These are phyloP conservation scores for Gerris lacustris DNA, from an alignment of 2,888 invertebrate genomes.

Conservation along the genomic window DNA sequence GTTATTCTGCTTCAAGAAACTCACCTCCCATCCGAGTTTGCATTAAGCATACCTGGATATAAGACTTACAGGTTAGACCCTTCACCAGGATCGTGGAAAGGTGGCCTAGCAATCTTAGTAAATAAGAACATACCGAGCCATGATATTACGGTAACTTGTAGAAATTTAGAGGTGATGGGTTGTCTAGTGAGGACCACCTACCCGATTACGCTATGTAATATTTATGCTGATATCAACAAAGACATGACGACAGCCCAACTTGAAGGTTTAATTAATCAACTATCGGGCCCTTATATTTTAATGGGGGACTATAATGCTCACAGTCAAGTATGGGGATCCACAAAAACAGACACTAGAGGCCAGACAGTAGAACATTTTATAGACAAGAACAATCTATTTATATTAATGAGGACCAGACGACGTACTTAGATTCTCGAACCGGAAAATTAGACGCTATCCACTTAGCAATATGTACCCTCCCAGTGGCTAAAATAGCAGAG, in stretches of 20 bases:
- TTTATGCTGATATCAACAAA: not conserved
- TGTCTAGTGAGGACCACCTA: not conserved
- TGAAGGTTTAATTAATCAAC: not conserved
- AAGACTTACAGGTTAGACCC: not conserved
- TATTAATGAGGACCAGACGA: not conserved
- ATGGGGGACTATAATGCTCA: not conserved
- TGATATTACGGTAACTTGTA: not conserved
- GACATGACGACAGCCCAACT: not conserved
- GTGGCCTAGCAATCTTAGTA: not conserved
- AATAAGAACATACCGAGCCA: not conserved
- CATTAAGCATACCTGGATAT: not conserved
- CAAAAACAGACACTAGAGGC: not conserved
- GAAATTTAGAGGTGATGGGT: not conserved
- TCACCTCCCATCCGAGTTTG: not conserved
- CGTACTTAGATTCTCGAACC: not conserved
- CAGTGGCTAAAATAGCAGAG: not conserved
- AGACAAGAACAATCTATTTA: not conserved
- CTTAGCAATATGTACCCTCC: not conserved
- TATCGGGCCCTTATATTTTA: not conserved
- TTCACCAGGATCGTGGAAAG: not conserved
- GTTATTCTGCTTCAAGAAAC: not conserved
- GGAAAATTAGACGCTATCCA: not conserved
- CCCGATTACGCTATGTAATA: not conserved
- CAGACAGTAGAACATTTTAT: not conserved
- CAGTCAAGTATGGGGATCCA: not conserved